Evolutionary conservation across 2,113 vertebrate genomes (phyloP).

Genomic region (Melanotaenia duboulayi): DNA sequence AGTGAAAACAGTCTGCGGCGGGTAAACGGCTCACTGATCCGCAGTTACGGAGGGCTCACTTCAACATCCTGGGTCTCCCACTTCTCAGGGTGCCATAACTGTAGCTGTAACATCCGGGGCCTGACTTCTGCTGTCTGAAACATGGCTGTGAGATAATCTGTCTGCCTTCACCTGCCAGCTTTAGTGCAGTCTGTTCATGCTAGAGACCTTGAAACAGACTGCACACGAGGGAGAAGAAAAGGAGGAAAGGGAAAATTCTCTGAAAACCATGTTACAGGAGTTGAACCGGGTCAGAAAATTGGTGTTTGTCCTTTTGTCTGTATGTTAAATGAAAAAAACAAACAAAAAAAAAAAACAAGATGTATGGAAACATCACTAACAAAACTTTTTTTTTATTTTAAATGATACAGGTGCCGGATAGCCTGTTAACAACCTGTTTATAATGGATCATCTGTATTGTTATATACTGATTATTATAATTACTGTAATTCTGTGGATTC

Average conservation of each 20-base stretch:
- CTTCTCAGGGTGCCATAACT: slow-evolving; percentile 79
- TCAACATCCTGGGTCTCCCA: slow-evolving; percentile 73
- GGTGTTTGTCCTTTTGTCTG: slow-evolving; percentile 69
- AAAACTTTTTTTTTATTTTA: slow-evolving; percentile 50
- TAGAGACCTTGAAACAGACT: not conserved
- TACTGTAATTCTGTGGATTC: slow-evolving; percentile 71
- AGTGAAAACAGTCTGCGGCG: slow-evolving; percentile 43
- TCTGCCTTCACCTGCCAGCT: slow-evolving; percentile 32
- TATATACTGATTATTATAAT: slow-evolving; percentile 65
- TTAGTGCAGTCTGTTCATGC: slow-evolving; percentile 16
- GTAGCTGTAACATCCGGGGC: slow-evolving; percentile 67
- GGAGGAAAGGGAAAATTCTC: slow-evolving; percentile 17
- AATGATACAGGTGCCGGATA: slow-evolving; percentile 78
- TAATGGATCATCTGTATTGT: slow-evolving; percentile 69
- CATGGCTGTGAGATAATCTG: slow-evolving; percentile 37
- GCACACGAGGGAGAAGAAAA: slow-evolving; percentile 17
- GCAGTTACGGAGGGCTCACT: slow-evolving; percentile 45
- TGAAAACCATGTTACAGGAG: slow-evolving; percentile 56
- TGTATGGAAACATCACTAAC: slow-evolving; percentile 64
- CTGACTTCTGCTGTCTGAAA: slow-evolving; percentile 63
- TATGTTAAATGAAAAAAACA: slow-evolving; percentile 62
- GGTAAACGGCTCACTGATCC: slow-evolving; percentile 49
- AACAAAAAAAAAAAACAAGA: slow-evolving; percentile 50
- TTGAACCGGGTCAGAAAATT: slow-evolving; percentile 47
- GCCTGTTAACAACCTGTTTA: slow-evolving; percentile 79